These are phyloP conservation scores for Ploceus nigricollis DNA, from an alignment of 2,113 vertebrate genomes.

Conservation along the genomic window DNA sequence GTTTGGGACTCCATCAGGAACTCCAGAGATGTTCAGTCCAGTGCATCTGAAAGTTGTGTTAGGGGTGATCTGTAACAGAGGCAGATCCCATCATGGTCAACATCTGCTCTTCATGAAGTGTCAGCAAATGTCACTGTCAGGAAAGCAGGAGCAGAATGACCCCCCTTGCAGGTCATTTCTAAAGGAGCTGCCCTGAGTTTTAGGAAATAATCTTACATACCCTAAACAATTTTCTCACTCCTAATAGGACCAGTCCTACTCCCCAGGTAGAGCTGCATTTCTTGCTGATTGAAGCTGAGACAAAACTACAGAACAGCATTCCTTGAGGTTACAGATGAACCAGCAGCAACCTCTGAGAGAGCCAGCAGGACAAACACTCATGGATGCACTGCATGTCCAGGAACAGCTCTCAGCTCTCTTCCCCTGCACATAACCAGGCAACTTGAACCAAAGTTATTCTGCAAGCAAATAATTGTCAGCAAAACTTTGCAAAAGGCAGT, in stretches of 20 bases:
- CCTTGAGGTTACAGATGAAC: neutral
- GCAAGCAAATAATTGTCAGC: neutral
- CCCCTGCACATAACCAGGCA: neutral
- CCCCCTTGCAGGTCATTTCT: neutral
- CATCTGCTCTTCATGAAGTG: neutral
- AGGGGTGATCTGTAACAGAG: slow-evolving; percentile 66
- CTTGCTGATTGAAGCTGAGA: neutral
- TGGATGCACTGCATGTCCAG: neutral
- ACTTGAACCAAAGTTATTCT: neutral
- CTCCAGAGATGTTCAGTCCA: slow-evolving; percentile 40
- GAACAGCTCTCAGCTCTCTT: neutral
- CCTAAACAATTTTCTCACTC: neutral
- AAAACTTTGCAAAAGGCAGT: neutral
- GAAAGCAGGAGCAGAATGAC: neutral
- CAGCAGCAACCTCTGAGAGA: neutral
- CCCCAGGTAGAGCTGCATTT: neutral
- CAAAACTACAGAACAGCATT: neutral
- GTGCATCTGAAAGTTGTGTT: slow-evolving; percentile 61
- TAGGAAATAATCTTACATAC: neutral
- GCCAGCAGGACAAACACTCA: neutral
- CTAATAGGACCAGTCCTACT: neutral
- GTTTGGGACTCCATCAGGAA: slow-evolving; percentile 61
- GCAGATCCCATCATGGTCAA: neutral
- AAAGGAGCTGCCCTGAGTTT: neutral
- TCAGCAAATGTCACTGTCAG: neutral